Percentiles rank a stretch among this genome's conserved stretches.
Conservation (phyloP, 2,797 vertebrate species). For the Rhinella marina region DNA sequence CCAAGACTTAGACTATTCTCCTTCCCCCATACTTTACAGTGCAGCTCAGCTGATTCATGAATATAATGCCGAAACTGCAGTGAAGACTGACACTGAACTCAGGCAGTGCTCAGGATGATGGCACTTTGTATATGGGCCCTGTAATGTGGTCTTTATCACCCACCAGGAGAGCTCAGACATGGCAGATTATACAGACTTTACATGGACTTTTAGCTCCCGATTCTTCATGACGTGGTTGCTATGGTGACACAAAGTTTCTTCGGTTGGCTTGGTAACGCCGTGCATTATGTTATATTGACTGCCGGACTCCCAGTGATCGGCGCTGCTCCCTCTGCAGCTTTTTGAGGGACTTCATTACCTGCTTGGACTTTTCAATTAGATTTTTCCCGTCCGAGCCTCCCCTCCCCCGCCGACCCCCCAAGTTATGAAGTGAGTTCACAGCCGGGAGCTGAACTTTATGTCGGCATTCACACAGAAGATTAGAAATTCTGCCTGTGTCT, state of each 20-base stretch:
- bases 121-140: neutral
- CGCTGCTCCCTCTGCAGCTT: neutral
- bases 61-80: neutral
- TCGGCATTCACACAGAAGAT: constrained; percentile 20
- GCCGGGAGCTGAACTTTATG: constrained; percentile 28
- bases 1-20: too few species aligned
- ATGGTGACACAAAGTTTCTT: constrained; percentile 50
- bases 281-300: constrained; percentile 11
- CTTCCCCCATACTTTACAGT: too few species aligned
- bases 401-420: neutral
- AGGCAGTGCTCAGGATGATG: neutral
- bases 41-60: too few species aligned
- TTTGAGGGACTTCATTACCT: neutral
- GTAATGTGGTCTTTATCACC: neutral
- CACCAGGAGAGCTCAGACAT: neutral
- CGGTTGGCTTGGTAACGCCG: constrained; percentile 54
- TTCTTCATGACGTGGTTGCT: constrained; percentile 37
- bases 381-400: neutral
- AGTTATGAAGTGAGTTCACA: constrained; percentile 16
- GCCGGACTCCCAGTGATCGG: neutral
- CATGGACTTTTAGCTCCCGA: neutral
- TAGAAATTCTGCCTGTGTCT: neutral
- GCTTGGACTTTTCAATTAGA: neutral
- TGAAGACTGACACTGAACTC: neutral
- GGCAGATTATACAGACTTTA: neutral